phyloP scores from a whole-genome alignment of 2,888 invertebrate genomes.

The Megaustenia siamemsis region DNA sequence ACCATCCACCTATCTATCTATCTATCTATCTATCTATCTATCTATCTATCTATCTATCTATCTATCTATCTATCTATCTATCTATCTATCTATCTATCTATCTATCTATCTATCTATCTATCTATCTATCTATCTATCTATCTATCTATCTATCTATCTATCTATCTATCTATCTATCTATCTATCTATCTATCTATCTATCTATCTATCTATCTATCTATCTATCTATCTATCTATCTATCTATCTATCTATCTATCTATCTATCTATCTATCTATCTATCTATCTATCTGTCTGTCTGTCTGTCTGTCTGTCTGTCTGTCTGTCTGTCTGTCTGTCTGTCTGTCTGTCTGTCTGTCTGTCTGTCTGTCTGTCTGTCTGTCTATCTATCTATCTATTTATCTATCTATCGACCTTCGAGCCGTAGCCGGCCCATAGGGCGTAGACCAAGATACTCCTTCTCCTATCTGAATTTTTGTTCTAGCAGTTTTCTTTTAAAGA shows the following conservation, averaged over 20 bases:
- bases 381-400: no score
- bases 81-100: constrained; percentile 22
- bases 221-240: background rate
- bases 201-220: background rate
- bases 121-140: background rate
- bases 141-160: background rate
- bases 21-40: background rate
- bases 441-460: no score
- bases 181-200: background rate
- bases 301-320: background rate
- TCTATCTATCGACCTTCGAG: no score
- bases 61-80: constrained; percentile 1
- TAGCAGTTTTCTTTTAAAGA: no score
- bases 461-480: no score
- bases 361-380: no score
- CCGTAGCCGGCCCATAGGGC: no score
- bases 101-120: constrained; percentile 25
- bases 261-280: no score
- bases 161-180: background rate
- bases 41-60: constrained; percentile 13
- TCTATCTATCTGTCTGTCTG: no score
- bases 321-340: no score
- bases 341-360: no score
- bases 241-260: background rate
- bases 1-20: background rate